Base-by-base conservation (phyloP, 1,140 invertebrate species). In the Chionoecetes opilio region DNA sequence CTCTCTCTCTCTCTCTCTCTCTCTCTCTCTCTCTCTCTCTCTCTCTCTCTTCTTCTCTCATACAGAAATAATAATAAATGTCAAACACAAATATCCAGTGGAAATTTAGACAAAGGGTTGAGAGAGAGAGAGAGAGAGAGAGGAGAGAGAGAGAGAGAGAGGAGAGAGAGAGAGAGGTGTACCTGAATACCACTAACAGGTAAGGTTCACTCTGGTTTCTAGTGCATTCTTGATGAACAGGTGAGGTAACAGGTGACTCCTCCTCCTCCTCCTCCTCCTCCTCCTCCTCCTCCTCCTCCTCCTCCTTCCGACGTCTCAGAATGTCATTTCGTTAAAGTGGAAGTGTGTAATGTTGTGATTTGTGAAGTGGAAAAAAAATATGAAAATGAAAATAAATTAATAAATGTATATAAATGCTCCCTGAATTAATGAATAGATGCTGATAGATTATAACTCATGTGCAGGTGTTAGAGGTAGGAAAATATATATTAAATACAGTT, bases 11-110 rank as follows among this genome's bases (percentile, higher is more conserved):
- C 29, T 41, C 87, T 35, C 41, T 46, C 29, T n/a, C 34, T 35
- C 37, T 46, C 87, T 14, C 31, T 89, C 41, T 89, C 38, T 88
- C 86, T 88, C 29, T 41, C 87, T 34, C 38, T 46, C 29, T n/a
- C 34, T 35, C 37, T 46, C 87, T 14, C 31, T 89, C 41, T 41
- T 89, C n/a, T n/a, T n/a, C n/a, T n/a, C n/a, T n/a, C n/a, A n/a
- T n/a, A n/a, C n/a, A n/a, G n/a, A n/a, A n/a, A n/a, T n/a, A n/a
- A n/a, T n/a, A n/a, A n/a, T n/a, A n/a, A n/a, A n/a, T n/a, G n/a
- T n/a, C n/a, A n/a, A n/a, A n/a, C n/a, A n/a, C n/a, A n/a, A n/a
- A n/a, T n/a, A n/a, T n/a, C n/a, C n/a, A n/a, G n/a, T n/a, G n/a
- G n/a, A n/a, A n/a, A n/a, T n/a, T n/a, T n/a, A n/a, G n/a, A n/a